Percentiles rank a stretch among this genome's conserved stretches.
phyloP scores from a whole-genome alignment of 2,888 invertebrate genomes.

The Buathra laborator region DNA sequence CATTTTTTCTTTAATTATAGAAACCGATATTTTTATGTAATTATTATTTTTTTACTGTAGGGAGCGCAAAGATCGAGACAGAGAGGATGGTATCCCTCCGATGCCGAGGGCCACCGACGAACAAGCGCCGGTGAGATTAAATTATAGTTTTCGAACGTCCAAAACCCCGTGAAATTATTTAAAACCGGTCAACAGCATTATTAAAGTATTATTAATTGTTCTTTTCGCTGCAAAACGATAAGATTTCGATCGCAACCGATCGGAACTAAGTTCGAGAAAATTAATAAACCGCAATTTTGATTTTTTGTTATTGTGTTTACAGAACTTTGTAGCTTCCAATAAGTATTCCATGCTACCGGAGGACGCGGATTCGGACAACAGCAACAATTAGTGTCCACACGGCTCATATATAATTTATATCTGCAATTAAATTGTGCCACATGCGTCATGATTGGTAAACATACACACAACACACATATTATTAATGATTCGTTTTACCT shows the following conservation, averaged over 20 bases:
- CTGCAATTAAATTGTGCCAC: conserved; percentile 83
- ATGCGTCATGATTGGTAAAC: conserved; percentile 80
- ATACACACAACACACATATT: conserved; percentile 74
- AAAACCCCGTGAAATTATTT: conserved; percentile 14
- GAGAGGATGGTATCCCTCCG: conserved; percentile 84
- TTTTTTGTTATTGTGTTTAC: conserved; percentile 78
- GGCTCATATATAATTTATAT: conserved; percentile 77
- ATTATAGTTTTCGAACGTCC: neutral
- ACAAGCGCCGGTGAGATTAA: conserved; percentile 89
- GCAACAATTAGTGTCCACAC: conserved; percentile 79
- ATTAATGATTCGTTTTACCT: conserved; percentile 80
- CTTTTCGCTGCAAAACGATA: no score
- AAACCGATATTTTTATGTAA: neutral
- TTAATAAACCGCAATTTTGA: conserved; percentile 1
- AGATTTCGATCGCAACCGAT: no score
- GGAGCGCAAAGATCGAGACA: conserved; percentile 77
- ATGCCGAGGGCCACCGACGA: conserved; percentile 92
- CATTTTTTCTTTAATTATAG: neutral
- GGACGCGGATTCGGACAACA: conserved; percentile 88
- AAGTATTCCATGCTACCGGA: conserved; percentile 91
- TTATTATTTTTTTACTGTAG: conserved; percentile 60
- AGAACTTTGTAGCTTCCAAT: conserved; percentile 92
- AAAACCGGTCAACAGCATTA: neutral
- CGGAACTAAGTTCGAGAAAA: conserved; percentile 2
- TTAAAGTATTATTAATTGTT: no score